Percentiles rank a stretch among this genome's conserved stretches.
Evolutionary conservation across 2,113 vertebrate genomes (phyloP).

Genomic region (Labrus mixtus): DNA sequence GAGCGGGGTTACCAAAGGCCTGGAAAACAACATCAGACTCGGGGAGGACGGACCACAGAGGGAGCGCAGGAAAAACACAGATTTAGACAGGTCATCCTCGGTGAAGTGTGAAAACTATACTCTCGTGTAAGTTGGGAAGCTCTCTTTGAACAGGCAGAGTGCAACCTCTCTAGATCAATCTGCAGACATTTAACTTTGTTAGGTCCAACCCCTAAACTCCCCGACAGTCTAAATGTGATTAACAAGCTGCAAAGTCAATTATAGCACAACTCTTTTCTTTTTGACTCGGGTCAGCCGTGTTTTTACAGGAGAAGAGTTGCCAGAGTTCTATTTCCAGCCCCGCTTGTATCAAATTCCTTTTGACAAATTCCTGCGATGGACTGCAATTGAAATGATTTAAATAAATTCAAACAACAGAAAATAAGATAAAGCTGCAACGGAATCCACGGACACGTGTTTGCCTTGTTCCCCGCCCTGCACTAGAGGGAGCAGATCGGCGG

Average conservation of each 20-base stretch:
- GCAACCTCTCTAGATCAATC: conserved; percentile 66
- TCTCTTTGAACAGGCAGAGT: conserved; percentile 47
- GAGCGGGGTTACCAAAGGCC: conserved; percentile 71
- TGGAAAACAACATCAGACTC: conserved; percentile 75
- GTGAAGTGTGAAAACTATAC: conserved; percentile 60
- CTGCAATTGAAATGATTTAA: conserved; percentile 69
- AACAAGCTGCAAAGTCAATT: conserved; percentile 74
- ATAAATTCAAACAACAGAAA: conserved; percentile 80
- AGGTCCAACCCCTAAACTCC: conserved; percentile 56
- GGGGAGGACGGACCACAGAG: conserved; percentile 54
- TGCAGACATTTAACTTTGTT: conserved; percentile 60
- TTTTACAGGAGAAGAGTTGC: conserved; percentile 41
- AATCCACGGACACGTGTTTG: conserved; percentile 70
- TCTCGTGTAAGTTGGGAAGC: conserved; percentile 44
- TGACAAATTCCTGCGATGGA: conserved; percentile 46
- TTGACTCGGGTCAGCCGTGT: conserved; percentile 51
- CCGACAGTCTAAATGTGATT: conserved; percentile 61
- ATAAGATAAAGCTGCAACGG: conserved; percentile 77
- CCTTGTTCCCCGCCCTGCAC: conserved; percentile 50
- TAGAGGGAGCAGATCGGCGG: conserved; percentile 55
- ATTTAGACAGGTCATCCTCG: conserved; percentile 40
- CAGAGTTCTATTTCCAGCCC: conserved; percentile 48
- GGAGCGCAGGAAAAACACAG: conserved; percentile 37
- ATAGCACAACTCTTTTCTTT: conserved; percentile 63
- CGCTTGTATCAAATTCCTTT: conserved; percentile 54